Percentiles rank a stretch among this genome's conserved stretches.
phyloP scores from a whole-genome alignment of 1,140 invertebrate species.

The Apis laboriosa region DNA sequence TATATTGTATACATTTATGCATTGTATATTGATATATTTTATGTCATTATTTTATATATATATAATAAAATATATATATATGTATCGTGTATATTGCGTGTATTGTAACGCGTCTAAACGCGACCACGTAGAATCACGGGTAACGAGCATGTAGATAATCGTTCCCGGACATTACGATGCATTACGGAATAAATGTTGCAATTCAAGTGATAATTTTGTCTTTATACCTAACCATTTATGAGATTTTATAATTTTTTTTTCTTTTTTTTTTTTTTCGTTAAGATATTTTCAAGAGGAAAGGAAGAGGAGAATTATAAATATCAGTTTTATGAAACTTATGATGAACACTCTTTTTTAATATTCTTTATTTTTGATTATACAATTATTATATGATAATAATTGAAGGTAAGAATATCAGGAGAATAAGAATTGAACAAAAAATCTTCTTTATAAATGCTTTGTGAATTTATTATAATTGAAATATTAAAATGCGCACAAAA shows the following conservation, averaged over 20 bases:
- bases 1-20: constrained; percentile 9
- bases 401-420: too few relatives aligned
- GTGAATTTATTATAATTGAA: too few relatives aligned
- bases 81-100: constrained; percentile 19
- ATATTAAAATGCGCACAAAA: too few relatives aligned
- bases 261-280: too few relatives aligned
- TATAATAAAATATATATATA: constrained; percentile 13
- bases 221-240: not conserved
- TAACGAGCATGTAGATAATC: constrained; percentile 36
- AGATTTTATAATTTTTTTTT: not conserved
- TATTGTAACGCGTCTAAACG: constrained; percentile 3
- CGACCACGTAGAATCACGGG: constrained; percentile 5
- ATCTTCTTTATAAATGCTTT: too few relatives aligned
- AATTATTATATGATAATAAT: too few relatives aligned
- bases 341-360: too few relatives aligned
- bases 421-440: too few relatives aligned
- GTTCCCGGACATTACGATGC: constrained; percentile 35
- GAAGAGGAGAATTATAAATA: too few relatives aligned
- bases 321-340: too few relatives aligned
- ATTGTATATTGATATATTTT: constrained; percentile 9
- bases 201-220: constrained; percentile 30
- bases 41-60: constrained; percentile 32
- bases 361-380: too few relatives aligned
- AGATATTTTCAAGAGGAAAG: too few relatives aligned
- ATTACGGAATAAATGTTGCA: constrained; percentile 67